phyloP scores from a whole-genome alignment of 2,797 vertebrate genomes.

The Triplophysa bombifrons region DNA sequence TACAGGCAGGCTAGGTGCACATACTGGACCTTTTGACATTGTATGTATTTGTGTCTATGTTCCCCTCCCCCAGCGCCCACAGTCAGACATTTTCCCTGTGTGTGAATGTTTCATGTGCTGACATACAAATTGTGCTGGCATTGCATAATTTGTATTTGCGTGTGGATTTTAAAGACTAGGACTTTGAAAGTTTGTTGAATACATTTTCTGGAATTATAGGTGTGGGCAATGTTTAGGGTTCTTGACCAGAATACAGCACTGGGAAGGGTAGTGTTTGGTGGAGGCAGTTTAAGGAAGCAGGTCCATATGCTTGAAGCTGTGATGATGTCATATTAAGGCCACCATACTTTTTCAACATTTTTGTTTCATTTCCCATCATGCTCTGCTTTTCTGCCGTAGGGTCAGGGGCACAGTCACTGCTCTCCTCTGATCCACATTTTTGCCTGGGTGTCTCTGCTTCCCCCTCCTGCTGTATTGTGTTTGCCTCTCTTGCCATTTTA shows the following conservation, averaged over 20 bases:
- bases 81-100: conserved; percentile 12
- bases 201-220: conserved; percentile 39
- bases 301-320: conserved; percentile 70
- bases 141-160: conserved; percentile 49
- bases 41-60: conserved; percentile 24
- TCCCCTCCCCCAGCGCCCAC: conserved; percentile 45
- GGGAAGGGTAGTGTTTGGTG: neutral
- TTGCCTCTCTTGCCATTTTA: conserved; percentile 3
- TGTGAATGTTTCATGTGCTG: conserved; percentile 27
- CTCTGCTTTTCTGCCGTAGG: conserved; percentile 41
- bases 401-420: conserved; percentile 28
- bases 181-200: conserved; percentile 38
- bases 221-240: neutral
- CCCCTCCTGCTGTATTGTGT: neutral
- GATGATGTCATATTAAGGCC: conserved; percentile 78
- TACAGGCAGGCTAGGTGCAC: conserved; percentile 57
- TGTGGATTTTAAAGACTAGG: conserved; percentile 39
- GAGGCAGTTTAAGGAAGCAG: conserved; percentile 23
- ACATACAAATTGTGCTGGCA: conserved; percentile 25
- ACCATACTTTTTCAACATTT: conserved; percentile 69
- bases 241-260: conserved; percentile 2
- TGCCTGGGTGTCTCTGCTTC: conserved; percentile 17
- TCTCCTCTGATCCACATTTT: conserved; percentile 24
- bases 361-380: conserved; percentile 55
- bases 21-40: conserved; percentile 32